A percentile compares a stretch with the other conserved stretches of the same genome.
phyloP scores from a whole-genome alignment of 2,797 vertebrate species.

The Danio tinwini region DNA sequence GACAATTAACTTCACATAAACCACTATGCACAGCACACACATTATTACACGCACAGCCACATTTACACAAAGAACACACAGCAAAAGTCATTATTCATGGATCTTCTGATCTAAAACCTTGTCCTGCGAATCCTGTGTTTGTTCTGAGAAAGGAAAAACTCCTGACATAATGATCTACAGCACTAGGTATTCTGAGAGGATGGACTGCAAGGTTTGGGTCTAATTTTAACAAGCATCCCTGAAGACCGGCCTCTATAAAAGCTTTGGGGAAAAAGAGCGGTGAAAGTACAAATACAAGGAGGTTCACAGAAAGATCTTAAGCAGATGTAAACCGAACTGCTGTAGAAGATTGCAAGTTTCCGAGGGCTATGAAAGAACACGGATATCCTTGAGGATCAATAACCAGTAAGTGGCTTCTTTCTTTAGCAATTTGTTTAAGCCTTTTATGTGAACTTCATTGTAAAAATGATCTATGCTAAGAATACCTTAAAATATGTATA shows the following conservation, averaged over 20 bases:
- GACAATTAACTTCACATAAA: slow-evolving; percentile 44
- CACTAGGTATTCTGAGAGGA: slow-evolving; percentile 29
- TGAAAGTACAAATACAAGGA: slow-evolving; percentile 28
- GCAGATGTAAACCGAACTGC: slow-evolving; percentile 36
- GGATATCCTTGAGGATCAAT: slow-evolving; percentile 25
- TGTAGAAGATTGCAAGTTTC: slow-evolving; percentile 13
- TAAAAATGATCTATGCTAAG: neutral
- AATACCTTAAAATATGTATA: too few relatives aligned
- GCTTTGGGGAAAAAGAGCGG: slow-evolving; percentile 42
- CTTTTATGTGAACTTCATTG: neutral
- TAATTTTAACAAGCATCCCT: slow-evolving; percentile 65
- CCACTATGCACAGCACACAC: slow-evolving; percentile 27
- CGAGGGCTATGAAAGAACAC: slow-evolving; percentile 25
- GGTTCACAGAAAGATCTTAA: slow-evolving; percentile 44
- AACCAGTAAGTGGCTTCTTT: slow-evolving; percentile 9
- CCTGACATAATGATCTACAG: slow-evolving; percentile 12
- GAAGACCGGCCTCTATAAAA: slow-evolving; percentile 54
- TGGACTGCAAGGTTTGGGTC: slow-evolving; percentile 55
- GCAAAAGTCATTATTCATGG: slow-evolving; percentile 10
- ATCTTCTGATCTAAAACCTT: slow-evolving; percentile 15
- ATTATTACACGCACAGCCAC: slow-evolving; percentile 4
- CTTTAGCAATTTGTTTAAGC: neutral
- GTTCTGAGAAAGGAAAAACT: slow-evolving; percentile 37
- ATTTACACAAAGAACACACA: neutral
- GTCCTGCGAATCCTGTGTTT: neutral